Conservation (phyloP, 1,140 invertebrate species). For the Solenopsis fugax region DNA sequence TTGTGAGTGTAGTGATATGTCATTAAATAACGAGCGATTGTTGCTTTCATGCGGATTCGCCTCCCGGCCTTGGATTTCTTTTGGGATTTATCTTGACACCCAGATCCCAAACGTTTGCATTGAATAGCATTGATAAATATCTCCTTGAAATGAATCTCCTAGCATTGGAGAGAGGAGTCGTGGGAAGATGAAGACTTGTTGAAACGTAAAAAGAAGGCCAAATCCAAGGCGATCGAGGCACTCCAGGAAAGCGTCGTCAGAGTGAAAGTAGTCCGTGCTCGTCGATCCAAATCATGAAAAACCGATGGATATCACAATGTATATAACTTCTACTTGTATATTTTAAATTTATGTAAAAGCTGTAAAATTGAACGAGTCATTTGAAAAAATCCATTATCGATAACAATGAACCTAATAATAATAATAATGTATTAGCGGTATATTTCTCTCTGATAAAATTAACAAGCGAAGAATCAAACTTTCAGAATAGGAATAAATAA, state of each 20-base stretch:
- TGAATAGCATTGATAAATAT: constrained; percentile 46
- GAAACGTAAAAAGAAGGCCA: constrained; percentile 59
- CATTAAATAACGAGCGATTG: constrained; percentile 22
- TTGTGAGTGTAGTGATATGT: background rate
- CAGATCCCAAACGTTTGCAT: constrained; percentile 51
- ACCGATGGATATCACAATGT: constrained; percentile 35
- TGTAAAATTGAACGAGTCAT: constrained; percentile 19
- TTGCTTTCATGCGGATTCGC: constrained; percentile 26
- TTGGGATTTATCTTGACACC: constrained; percentile 28
- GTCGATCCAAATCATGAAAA: constrained; percentile 70
- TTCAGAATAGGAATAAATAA: background rate
- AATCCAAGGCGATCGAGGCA: constrained; percentile 69
- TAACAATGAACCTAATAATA: background rate
- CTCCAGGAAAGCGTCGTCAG: constrained; percentile 75
- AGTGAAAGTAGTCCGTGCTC: constrained; percentile 78
- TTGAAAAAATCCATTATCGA: background rate
- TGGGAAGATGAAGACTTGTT: constrained; percentile 24
- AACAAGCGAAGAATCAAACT: background rate
- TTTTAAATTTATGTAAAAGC: constrained; percentile 66
- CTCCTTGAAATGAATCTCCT: constrained; percentile 2
- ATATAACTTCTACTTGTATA: constrained; percentile 31
- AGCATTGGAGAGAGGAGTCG: background rate
- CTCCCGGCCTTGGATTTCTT: constrained; percentile 43
- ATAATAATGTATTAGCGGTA: background rate
- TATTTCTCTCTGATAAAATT: background rate